Evolutionary conservation across 2,888 invertebrate species (phyloP).

Genomic region (Brachynemurus nebulosus): DNA sequence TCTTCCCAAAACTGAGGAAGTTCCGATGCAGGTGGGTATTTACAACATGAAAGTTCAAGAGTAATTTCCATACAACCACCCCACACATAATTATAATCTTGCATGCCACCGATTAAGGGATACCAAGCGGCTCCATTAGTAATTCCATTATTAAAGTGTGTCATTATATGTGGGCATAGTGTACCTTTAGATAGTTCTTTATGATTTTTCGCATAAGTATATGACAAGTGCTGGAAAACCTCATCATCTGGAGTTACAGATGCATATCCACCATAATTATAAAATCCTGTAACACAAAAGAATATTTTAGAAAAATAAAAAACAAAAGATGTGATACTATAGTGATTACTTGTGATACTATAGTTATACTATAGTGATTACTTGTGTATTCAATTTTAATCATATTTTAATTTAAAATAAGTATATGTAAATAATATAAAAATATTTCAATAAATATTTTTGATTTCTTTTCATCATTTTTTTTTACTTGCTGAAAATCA

Average conservation of each 20-base stretch:
- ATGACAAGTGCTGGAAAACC: slow-evolving; percentile 43
- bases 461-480: not conserved
- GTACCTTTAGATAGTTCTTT: slow-evolving; percentile 39
- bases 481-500: not conserved
- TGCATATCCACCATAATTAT: slow-evolving; percentile 18
- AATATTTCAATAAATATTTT: not conserved
- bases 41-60: slow-evolving; percentile 52
- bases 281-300: not conserved
- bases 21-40: slow-evolving; percentile 39
- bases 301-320: too few relatives aligned
- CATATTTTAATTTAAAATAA: too few relatives aligned
- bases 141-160: slow-evolving; percentile 40
- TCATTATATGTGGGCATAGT: slow-evolving; percentile 27
- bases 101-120: slow-evolving; percentile 45
- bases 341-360: too few relatives aligned
- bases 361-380: too few relatives aligned
- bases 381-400: too few relatives aligned
- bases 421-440: too few relatives aligned
- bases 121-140: slow-evolving; percentile 55
- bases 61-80: slow-evolving; percentile 53
- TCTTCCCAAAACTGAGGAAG: slow-evolving; percentile 41
- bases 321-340: too few relatives aligned
- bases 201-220: slow-evolving; percentile 41
- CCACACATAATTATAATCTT: slow-evolving; percentile 52
- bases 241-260: slow-evolving; percentile 49